phyloP scores from a whole-genome alignment of 2,113 vertebrate genomes.

The Scatophagus argus region DNA sequence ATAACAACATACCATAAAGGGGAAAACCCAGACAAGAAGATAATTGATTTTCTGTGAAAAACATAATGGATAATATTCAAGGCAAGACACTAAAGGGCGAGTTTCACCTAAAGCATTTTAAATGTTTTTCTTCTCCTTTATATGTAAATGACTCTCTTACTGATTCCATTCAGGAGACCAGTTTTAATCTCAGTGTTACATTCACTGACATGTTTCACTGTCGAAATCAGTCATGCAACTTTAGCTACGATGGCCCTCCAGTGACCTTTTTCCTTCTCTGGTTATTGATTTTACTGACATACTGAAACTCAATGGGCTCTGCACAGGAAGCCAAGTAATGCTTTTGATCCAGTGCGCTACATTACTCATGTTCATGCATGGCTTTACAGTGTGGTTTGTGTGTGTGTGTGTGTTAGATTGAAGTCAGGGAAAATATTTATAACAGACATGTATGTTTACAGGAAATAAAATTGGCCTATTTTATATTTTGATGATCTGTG shows the following conservation, averaged over 20 bases:
- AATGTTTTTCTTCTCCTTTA: not conserved
- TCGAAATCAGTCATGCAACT: constrained; percentile 12
- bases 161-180: constrained; percentile 1
- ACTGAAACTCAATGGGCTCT: constrained; percentile 46
- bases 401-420: not conserved
- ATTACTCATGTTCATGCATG: constrained; percentile 42
- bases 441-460: not conserved
- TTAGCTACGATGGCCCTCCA: constrained; percentile 20
- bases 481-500: not conserved
- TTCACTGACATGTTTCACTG: constrained; percentile 15
- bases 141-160: not conserved
- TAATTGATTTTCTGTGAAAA: constrained; percentile 49
- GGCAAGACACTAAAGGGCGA: constrained; percentile 24
- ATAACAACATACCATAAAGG: constrained; percentile 7
- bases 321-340: constrained; percentile 58
- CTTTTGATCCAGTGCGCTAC: constrained; percentile 18
- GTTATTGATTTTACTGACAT: constrained; percentile 66
- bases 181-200: constrained; percentile 12
- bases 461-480: not conserved
- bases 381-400: constrained; percentile 3
- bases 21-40: constrained; percentile 27
- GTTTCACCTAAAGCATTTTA: constrained; percentile 8
- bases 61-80: constrained; percentile 18
- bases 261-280: constrained; percentile 56
- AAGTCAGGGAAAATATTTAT: not conserved